Evolutionary conservation across 2,113 vertebrate species (phyloP).

Genomic region (Oreocharis arfaki): DNA sequence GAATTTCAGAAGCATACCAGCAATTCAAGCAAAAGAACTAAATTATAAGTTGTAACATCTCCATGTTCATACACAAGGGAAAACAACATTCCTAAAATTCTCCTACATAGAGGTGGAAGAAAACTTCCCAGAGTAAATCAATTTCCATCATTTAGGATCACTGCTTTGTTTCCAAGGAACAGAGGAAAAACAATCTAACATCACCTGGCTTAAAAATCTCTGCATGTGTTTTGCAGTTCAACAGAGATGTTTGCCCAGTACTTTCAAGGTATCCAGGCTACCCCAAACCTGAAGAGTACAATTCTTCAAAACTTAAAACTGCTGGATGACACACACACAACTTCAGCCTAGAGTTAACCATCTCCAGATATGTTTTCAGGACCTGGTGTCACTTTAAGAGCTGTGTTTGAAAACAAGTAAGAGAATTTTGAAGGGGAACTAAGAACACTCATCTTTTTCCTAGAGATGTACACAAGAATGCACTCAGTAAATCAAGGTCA

Average conservation of each 20-base stretch:
- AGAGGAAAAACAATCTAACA: neutral
- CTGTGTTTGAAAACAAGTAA: neutral
- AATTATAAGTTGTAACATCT: neutral
- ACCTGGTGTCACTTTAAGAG: neutral
- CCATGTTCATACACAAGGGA: fast-evolving
- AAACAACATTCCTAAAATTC: neutral
- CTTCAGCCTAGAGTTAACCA: neutral
- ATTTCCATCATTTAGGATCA: neutral
- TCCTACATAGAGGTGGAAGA: neutral
- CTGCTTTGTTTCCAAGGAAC: neutral
- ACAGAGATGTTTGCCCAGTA: neutral
- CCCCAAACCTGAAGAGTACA: neutral
- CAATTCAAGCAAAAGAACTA: neutral
- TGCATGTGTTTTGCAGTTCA: neutral
- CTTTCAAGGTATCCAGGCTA: neutral
- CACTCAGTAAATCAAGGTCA: neutral
- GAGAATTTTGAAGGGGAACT: neutral
- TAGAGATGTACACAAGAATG: neutral
- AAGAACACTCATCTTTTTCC: neutral
- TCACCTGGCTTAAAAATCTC: neutral
- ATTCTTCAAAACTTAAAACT: neutral
- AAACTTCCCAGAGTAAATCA: neutral
- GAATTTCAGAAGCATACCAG: neutral
- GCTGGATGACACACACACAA: neutral
- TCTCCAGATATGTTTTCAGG: neutral